Conservation (phyloP, 1,140 invertebrate species). For the Trichogramma pretiosum region DNA sequence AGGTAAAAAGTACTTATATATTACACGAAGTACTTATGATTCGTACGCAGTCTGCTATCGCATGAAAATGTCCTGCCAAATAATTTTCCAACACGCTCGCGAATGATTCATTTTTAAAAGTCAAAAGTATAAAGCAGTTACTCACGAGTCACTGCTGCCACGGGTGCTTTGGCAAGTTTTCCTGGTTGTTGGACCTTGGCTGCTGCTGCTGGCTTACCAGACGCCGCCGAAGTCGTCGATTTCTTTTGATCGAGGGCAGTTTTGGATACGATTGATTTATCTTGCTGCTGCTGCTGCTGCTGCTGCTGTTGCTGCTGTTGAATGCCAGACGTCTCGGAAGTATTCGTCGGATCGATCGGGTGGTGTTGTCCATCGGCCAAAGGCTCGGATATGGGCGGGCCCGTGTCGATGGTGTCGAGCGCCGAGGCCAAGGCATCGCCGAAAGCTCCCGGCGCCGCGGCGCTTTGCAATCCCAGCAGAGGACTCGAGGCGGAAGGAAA, state of each 20-base stretch:
- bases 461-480: background rate
- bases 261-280: background rate
- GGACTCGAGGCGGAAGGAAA: background rate
- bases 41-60: too few species aligned
- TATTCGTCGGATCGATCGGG: constrained; percentile 50
- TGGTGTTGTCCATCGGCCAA: too few species aligned
- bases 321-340: constrained; percentile 29
- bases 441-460: constrained; percentile 38
- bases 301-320: constrained; percentile 21
- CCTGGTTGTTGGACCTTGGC: too few species aligned
- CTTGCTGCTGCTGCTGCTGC: background rate
- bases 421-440: constrained; percentile 62
- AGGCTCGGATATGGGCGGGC: too few species aligned
- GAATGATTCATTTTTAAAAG: background rate
- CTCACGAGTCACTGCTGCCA: too few species aligned
- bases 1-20: too few species aligned
- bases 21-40: too few species aligned
- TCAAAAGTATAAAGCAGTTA: background rate
- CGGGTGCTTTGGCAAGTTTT: too few species aligned
- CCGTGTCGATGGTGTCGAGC: constrained; percentile 64
- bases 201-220: background rate
- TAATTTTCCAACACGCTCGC: too few species aligned
- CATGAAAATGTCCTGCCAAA: too few species aligned
- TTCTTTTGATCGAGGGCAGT: background rate
- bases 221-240: background rate